phyloP scores from a whole-genome alignment of 2,797 vertebrate species.

The Anniella stebbinsi region DNA sequence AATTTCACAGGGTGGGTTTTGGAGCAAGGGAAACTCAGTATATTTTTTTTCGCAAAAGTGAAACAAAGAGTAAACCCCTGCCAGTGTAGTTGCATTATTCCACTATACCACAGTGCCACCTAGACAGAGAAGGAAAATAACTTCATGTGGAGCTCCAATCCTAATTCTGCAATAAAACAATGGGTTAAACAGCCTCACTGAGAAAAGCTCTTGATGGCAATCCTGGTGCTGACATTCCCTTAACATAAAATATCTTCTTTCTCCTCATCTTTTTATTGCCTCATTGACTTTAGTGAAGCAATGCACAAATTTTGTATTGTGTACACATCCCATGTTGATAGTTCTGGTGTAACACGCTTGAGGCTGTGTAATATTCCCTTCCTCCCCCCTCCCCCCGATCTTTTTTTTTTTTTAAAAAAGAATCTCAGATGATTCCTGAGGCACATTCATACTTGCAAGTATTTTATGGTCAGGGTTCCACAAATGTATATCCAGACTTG shows the following conservation, averaged over 20 bases:
- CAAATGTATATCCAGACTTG: background rate
- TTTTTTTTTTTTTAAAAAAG: no score
- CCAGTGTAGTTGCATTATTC: no score
- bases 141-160: no score
- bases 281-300: background rate
- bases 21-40: no score
- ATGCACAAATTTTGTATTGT: background rate
- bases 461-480: background rate
- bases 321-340: background rate
- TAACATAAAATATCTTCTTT: conserved; percentile 16
- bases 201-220: no score
- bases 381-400: background rate
- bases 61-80: no score
- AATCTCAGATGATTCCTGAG: background rate
- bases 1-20: no score
- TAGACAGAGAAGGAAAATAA: no score
- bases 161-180: no score
- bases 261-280: background rate
- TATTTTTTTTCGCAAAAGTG: no score
- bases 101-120: no score
- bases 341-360: background rate
- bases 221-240: background rate
- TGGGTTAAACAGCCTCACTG: no score
- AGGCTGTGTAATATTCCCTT: background rate
- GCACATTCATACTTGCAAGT: background rate